Percentiles rank a stretch among this genome's conserved stretches.
phyloP scores from a whole-genome alignment of 1,140 invertebrate species.

The Drosophila pandora region DNA sequence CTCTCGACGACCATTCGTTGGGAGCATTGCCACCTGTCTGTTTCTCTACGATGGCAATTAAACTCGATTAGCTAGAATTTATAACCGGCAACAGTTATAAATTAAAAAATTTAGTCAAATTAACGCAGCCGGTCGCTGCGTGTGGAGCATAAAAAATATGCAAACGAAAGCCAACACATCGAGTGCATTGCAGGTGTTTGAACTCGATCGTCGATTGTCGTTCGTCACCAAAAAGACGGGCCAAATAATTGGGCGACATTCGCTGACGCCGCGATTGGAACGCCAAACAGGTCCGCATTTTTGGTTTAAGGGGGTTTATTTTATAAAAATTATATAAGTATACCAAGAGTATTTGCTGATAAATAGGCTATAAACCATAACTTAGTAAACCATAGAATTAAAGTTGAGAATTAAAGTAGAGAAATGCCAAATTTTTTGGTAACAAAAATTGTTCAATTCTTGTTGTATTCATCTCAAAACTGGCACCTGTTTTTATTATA shows the following conservation, averaged over 20 bases:
- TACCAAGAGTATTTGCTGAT: background rate
- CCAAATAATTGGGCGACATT: constrained; percentile 75
- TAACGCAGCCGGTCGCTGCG: constrained; percentile 54
- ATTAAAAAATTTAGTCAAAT: constrained; percentile 74
- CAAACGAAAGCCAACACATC: constrained; percentile 57
- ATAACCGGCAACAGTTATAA: constrained; percentile 56
- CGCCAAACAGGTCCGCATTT: constrained; percentile 8
- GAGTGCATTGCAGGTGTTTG: constrained; percentile 79
- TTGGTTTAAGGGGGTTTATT: background rate
- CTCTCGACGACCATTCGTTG: background rate
- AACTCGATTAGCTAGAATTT: constrained; percentile 73
- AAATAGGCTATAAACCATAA: background rate
- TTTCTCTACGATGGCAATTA: constrained; percentile 46
- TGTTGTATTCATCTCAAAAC: no score
- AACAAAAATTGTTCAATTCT: no score
- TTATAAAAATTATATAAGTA: background rate
- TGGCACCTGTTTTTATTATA: no score
- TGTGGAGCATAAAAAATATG: constrained; percentile 61
- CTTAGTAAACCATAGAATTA: no score
- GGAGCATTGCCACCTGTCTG: constrained; percentile 30
- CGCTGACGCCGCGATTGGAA: constrained; percentile 56
- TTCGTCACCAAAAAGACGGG: constrained; percentile 38
- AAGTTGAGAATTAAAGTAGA: no score
- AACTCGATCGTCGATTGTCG: constrained; percentile 71
- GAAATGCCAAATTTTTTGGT: no score